Conservation (phyloP, 2,888 invertebrate genomes). For the Acheta domesticus region DNA sequence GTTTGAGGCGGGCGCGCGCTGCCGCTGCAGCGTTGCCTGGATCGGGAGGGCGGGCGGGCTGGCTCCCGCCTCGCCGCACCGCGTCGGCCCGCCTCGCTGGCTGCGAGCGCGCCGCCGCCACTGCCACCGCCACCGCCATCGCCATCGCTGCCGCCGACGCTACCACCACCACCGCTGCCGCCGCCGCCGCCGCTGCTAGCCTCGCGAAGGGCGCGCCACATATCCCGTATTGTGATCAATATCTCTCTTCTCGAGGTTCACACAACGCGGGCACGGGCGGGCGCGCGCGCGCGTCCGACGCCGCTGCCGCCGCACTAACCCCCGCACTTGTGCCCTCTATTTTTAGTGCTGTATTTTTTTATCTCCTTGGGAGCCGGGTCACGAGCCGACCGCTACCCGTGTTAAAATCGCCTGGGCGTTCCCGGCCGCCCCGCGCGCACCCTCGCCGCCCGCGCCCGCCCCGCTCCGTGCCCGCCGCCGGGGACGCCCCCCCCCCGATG, state of each 20-base stretch:
- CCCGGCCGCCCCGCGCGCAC: background rate
- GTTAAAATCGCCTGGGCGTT: no score
- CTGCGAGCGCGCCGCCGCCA: background rate
- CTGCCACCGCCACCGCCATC: background rate
- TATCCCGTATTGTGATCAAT: conserved; percentile 29
- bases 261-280: background rate
- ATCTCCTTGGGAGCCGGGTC: background rate
- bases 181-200: conserved; percentile 24
- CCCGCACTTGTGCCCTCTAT: conserved; percentile 6
- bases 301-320: background rate
- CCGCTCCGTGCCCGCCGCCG: background rate
- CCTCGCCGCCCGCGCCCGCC: background rate
- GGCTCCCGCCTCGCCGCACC: background rate
- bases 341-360: conserved; percentile 11
- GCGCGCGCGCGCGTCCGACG: background rate
- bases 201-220: conserved; percentile 29
- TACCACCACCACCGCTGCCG: background rate
- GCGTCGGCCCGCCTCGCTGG: background rate
- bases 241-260: conserved; percentile 25
- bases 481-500: background rate
- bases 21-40: conserved; percentile 25
- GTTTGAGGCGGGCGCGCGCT: background rate
- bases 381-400: background rate
- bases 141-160: conserved; percentile 21
- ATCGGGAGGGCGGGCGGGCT: background rate